Percentiles rank a stretch among this genome's conserved stretches.
phyloP scores from a whole-genome alignment of 2,113 vertebrate species.

The Baryphthengus martii region DNA sequence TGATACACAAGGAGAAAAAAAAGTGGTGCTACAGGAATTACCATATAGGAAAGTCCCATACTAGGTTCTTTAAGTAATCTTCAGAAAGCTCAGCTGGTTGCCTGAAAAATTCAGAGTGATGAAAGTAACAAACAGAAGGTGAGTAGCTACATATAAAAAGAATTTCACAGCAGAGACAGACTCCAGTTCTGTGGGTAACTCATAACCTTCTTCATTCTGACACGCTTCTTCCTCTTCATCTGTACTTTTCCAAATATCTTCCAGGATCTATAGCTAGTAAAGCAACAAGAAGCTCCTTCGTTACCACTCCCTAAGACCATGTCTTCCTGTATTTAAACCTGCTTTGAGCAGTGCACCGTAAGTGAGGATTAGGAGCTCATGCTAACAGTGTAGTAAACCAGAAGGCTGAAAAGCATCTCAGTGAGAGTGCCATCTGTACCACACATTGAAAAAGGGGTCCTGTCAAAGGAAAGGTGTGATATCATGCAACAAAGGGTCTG shows the following conservation, averaged over 20 bases:
- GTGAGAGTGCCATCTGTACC: background rate
- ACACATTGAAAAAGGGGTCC: background rate
- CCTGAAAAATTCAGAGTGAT: background rate
- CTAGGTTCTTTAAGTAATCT: background rate
- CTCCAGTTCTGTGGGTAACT: background rate
- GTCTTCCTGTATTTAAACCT: background rate
- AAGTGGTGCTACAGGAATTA: background rate
- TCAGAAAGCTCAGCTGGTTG: background rate
- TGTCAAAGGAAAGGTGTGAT: background rate
- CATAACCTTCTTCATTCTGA: background rate
- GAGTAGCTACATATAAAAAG: background rate
- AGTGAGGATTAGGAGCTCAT: background rate
- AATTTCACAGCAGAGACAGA: background rate
- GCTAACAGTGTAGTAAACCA: background rate
- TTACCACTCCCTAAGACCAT: background rate
- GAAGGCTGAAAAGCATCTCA: background rate
- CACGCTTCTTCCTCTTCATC: background rate
- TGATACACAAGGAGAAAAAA: background rate
- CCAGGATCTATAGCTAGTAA: background rate
- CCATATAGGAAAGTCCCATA: background rate
- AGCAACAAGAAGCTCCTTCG: background rate
- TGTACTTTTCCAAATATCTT: background rate
- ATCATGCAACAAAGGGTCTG: background rate
- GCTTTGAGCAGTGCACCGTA: background rate
- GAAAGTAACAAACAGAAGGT: background rate